Conservation (phyloP, 1,140 invertebrate genomes). For the Latrodectus geometricus region DNA sequence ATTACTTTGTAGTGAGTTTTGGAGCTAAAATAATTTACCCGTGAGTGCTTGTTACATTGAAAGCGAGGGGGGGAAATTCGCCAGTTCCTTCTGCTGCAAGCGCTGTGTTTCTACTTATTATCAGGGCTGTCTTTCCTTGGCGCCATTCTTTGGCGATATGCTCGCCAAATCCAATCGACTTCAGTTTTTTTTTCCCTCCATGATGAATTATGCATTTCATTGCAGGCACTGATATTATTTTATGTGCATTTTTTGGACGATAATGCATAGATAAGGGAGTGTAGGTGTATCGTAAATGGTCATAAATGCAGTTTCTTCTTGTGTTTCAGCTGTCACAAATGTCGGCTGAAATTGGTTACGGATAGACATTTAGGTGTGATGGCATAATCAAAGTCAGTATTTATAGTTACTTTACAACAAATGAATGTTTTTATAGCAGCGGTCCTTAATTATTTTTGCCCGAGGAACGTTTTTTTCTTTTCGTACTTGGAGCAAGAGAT, state of each 20-base stretch:
- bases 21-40: slow-evolving; percentile 57
- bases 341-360: not conserved
- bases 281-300: not conserved
- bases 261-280: not conserved
- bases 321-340: not conserved
- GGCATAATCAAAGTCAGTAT: too few species aligned
- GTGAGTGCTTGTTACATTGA: slow-evolving; percentile 5
- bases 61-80: slow-evolving; percentile 35
- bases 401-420: too few species aligned
- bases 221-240: not conserved
- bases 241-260: not conserved
- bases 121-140: not conserved
- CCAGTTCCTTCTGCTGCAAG: slow-evolving; percentile 13
- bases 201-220: slow-evolving; percentile 1
- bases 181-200: not conserved
- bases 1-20: slow-evolving; percentile 60
- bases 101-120: not conserved
- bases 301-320: not conserved
- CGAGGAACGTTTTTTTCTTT: too few species aligned
- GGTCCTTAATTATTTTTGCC: too few species aligned
- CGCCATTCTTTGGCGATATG: not conserved
- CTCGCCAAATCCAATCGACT: not conserved
- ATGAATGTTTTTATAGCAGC: too few species aligned
- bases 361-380: too few species aligned
- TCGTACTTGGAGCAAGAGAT: too few species aligned